Evolutionary conservation across 2,113 vertebrate genomes (phyloP).

Genomic region (Lophochroa leadbeateri): DNA sequence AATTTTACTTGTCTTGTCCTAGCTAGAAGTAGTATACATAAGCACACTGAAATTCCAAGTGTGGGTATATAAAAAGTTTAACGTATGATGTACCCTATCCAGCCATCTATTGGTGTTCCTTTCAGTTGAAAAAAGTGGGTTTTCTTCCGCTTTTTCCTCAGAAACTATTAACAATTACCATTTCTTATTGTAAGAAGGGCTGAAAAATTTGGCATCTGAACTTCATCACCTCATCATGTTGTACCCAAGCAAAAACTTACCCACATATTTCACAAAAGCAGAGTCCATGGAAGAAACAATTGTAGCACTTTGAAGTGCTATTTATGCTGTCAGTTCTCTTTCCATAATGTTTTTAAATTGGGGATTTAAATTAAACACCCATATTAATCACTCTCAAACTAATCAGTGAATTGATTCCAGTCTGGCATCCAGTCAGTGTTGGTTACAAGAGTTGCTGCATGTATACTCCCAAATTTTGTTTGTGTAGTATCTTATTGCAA

Average conservation of each 20-base stretch:
- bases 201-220: neutral
- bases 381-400: neutral
- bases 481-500: neutral
- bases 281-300: neutral
- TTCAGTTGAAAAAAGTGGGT: neutral
- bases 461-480: constrained; percentile 14
- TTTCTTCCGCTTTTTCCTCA: neutral
- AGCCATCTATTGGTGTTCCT: neutral
- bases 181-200: neutral
- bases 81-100: neutral
- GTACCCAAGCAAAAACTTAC: neutral
- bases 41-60: neutral
- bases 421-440: constrained; percentile 4
- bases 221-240: neutral
- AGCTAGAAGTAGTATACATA: neutral
- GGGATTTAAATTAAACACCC: constrained; percentile 6
- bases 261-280: neutral
- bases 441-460: neutral
- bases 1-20: neutral
- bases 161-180: neutral
- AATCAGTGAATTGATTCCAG: neutral
- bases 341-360: neutral
- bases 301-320: neutral
- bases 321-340: neutral
- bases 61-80: neutral